These are phyloP conservation scores for Drosophila pachea DNA, from an alignment of 1,140 invertebrate genomes.

Conservation along the genomic window DNA sequence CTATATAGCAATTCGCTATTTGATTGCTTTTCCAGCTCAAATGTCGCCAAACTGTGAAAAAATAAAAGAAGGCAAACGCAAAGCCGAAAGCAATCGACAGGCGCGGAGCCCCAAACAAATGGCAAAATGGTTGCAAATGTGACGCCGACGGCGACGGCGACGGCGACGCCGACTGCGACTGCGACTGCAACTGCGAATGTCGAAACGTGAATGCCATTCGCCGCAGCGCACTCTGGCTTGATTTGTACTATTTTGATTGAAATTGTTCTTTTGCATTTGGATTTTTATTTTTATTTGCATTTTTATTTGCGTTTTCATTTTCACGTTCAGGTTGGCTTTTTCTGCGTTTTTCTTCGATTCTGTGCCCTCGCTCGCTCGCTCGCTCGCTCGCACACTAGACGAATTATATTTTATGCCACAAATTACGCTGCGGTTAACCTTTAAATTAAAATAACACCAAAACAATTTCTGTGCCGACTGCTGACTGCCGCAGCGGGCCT, in stretches of 20 bases:
- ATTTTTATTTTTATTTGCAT: constrained; percentile 15
- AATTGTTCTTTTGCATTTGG: constrained; percentile 34
- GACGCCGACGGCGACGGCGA: too few species aligned
- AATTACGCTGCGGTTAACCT: constrained; percentile 77
- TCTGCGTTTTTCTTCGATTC: constrained; percentile 1
- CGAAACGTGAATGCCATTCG: constrained; percentile 26
- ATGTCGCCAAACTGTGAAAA: constrained; percentile 2
- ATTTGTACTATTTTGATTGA: constrained; percentile 39
- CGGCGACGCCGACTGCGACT: too few species aligned
- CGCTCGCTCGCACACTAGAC: constrained; percentile 54
- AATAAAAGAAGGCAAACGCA: not conserved
- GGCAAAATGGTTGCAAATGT: constrained; percentile 25
- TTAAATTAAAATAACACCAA: constrained; percentile 78
- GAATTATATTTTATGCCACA: constrained; percentile 78
- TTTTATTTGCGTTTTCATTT: constrained; percentile 23
- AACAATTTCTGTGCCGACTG: constrained; percentile 70
- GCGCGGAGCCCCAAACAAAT: constrained; percentile 29
- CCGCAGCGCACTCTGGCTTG: constrained; percentile 37
- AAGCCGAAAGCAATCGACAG: constrained; percentile 42
- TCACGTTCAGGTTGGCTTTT: not conserved
- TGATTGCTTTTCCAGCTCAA: not conserved
- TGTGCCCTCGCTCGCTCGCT: constrained; percentile 16
- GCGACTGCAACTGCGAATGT: constrained; percentile 2
- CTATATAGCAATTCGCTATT: not conserved
- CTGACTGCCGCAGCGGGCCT: constrained; percentile 38